Percentiles rank a stretch among this genome's conserved stretches.
Conservation (phyloP, 2,888 invertebrate genomes). For the Meiosimyza decipiens region DNA sequence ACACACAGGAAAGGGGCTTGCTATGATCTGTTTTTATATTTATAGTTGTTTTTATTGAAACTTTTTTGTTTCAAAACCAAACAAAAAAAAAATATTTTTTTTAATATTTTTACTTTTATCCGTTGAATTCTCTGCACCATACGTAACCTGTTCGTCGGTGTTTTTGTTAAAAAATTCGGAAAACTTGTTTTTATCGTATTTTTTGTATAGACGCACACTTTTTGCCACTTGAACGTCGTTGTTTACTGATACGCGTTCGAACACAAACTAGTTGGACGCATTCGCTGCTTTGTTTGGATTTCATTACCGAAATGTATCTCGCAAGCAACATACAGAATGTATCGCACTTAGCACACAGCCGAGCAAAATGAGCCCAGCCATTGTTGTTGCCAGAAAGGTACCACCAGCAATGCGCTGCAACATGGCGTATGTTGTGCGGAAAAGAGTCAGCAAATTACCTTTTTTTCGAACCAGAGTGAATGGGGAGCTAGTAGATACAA, state of each 20-base stretch:
- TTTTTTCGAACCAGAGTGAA: constrained; percentile 47
- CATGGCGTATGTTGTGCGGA: background rate
- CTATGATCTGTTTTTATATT: background rate
- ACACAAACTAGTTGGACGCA: constrained; percentile 62
- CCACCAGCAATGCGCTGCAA: background rate
- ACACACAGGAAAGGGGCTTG: too few relatives aligned
- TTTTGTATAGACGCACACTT: constrained; percentile 4
- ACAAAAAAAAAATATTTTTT: constrained; percentile 49
- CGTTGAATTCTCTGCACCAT: constrained; percentile 39
- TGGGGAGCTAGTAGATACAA: constrained; percentile 8
- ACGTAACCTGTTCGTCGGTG: background rate
- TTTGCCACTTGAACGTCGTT: constrained; percentile 48
- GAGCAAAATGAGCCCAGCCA: background rate
- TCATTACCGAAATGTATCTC: constrained; percentile 26
- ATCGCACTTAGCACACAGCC: constrained; percentile 14
- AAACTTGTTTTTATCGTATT: background rate
- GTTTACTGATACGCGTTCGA: constrained; percentile 66
- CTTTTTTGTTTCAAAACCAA: constrained; percentile 45
- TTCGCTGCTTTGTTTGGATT: constrained; percentile 41
- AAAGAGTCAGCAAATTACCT: constrained; percentile 18
- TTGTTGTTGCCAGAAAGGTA: background rate
- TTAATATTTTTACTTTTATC: background rate
- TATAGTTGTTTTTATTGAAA: background rate
- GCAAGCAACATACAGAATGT: constrained; percentile 5
- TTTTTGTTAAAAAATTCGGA: constrained; percentile 14